Evolutionary conservation across 2,888 invertebrate genomes (phyloP).

Genomic region (Hipparchia semele): DNA sequence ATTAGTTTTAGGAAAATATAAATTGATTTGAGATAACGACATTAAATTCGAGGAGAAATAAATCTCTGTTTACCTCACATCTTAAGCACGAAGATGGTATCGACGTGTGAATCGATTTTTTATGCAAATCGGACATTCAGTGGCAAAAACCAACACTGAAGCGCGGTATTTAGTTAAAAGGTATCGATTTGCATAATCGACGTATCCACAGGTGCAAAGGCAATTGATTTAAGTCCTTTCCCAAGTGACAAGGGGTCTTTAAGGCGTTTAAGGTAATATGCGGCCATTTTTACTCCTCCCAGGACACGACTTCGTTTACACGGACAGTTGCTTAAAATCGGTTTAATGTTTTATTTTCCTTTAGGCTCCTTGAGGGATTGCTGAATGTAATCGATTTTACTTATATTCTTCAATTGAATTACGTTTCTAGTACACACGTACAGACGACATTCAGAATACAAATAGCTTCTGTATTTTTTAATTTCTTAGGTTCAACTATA

Average conservation of each 20-base stretch:
- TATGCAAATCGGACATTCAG: constrained; percentile 39
- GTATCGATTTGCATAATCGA: constrained; percentile 79
- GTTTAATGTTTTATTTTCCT: constrained; percentile 29
- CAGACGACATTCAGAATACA: not conserved
- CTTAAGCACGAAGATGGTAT: constrained; percentile 24
- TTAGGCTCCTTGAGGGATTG: constrained; percentile 11
- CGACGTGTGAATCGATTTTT: constrained; percentile 34
- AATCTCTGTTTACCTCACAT: constrained; percentile 27
- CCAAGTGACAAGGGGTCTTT: constrained; percentile 67
- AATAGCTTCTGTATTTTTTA: not conserved
- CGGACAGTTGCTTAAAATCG: constrained; percentile 32
- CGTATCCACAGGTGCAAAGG: constrained; percentile 77
- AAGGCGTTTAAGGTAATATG: constrained; percentile 73
- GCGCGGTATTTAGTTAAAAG: constrained; percentile 55
- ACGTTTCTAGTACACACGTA: not conserved
- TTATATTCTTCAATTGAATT: not conserved
- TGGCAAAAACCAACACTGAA: constrained; percentile 41
- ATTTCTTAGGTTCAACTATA: not conserved
- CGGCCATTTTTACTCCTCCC: constrained; percentile 71
- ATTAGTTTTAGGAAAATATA: constrained; percentile 13
- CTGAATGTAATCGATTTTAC: constrained; percentile 12
- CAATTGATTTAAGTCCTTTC: constrained; percentile 76
- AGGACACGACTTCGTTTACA: constrained; percentile 51
- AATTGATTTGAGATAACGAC: constrained; percentile 10
- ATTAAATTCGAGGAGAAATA: constrained; percentile 1